Evolutionary conservation across 92 coral and sea anemone species (phyloP), one percentile per base, ranked within the genome.

Genomic region (Siderastrea siderea): DNA sequence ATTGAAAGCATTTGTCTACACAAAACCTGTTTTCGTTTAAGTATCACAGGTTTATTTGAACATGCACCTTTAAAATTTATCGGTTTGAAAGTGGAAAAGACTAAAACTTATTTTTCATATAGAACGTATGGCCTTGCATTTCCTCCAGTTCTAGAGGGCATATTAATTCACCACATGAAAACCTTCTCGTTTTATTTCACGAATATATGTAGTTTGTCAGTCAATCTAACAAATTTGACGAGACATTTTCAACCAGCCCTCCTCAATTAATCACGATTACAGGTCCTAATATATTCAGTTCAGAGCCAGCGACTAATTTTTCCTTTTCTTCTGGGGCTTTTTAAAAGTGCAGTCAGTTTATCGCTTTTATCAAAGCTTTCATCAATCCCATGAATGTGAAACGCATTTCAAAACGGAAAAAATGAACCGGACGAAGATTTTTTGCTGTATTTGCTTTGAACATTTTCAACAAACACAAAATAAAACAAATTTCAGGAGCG

Each of bases 401-500:
- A 62, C 16, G 59, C 61, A 79, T 74, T 79, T 79, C 61, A 64
- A 16, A 6, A 50, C 84, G 84, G 63, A 69, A 68, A 65, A 68
- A 81, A 81, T 76, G 46, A 69, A 81, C 68, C 86, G 86, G 86
- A 54, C 75, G 55, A 68, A 47, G 55, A 15, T 59, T 78, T 78
- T 78, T 70, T 65, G 66, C 50, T 38, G 84, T 65, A 66, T 79
- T 64, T 79, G 73, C 73, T 79, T 78, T 78, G 71, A 19, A 47
- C 73, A 65, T 13, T 13, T 61, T 13, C 16, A 26, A 26, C 38
- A 0, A 76, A 76, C 66, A 76, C 50, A 57, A 63, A 26, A 45
- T 81, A 68, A 63, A 68, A 53, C 86, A 81, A 69, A 69, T 81
- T 59, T 43, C n/a, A 81, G 43, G 65, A 57, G 13, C 12, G 66